phyloP scores from a whole-genome alignment of 2,113 vertebrate species.

The Macheiramphus alcinus region DNA sequence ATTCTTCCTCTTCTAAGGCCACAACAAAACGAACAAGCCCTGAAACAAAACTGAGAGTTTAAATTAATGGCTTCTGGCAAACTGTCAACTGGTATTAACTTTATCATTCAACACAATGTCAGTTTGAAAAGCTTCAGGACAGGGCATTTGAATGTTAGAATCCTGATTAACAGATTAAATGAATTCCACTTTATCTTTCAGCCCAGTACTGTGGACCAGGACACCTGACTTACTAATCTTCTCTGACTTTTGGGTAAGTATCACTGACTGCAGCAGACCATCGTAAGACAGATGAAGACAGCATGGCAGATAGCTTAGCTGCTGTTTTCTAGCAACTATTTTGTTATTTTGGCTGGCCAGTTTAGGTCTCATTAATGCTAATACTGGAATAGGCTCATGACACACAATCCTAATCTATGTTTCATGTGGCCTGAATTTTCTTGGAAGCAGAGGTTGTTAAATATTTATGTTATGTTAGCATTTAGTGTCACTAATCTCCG shows the following conservation, averaged over 20 bases:
- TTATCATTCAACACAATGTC: slow-evolving; percentile 62
- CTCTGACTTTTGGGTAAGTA: slow-evolving; percentile 40
- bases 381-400: slow-evolving; percentile 1
- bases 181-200: slow-evolving; percentile 59
- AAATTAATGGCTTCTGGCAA: slow-evolving; percentile 70
- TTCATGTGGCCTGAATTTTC: slow-evolving; percentile 37
- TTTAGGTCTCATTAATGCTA: slow-evolving; percentile 37
- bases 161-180: slow-evolving; percentile 63
- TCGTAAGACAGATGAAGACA: background rate
- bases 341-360: slow-evolving; percentile 20
- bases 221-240: slow-evolving; percentile 44
- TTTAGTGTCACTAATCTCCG: slow-evolving; percentile 4
- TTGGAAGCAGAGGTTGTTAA: slow-evolving; percentile 7
- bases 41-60: slow-evolving; percentile 61
- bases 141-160: slow-evolving; percentile 62
- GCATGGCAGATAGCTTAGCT: slow-evolving; percentile 7
- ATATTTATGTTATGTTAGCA: slow-evolving; percentile 34
- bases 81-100: slow-evolving; percentile 71
- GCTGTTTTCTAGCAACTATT: slow-evolving; percentile 36
- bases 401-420: slow-evolving; percentile 21
- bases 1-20: slow-evolving; percentile 52
- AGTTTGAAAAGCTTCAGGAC: slow-evolving; percentile 55
- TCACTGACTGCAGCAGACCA: slow-evolving; percentile 10
- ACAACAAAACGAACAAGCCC: slow-evolving; percentile 68
- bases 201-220: background rate